Evolutionary conservation across 2,797 vertebrate genomes (phyloP).

Genomic region (Eleutherodactylus coqui): DNA sequence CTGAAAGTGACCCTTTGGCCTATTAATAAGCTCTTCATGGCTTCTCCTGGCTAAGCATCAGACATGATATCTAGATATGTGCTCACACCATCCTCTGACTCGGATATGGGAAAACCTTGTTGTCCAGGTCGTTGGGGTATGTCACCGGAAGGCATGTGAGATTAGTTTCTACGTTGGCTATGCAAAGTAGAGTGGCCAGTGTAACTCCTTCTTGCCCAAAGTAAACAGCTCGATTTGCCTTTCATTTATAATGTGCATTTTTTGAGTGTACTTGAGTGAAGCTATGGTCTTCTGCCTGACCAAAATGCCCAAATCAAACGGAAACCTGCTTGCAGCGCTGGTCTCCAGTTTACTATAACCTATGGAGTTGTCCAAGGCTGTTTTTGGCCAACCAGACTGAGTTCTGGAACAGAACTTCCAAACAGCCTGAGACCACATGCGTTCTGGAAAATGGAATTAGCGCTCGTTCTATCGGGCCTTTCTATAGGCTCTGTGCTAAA

Average conservation of each 20-base stretch:
- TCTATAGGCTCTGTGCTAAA: no score
- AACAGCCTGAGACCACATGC: no score
- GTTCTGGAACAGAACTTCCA: no score
- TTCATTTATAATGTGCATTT: background rate
- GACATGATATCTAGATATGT: background rate
- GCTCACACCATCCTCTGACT: background rate
- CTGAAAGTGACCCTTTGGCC: constrained; percentile 30
- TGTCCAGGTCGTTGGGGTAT: background rate
- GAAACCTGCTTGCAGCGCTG: no score
- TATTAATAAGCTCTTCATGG: constrained; percentile 40
- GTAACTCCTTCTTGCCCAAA: background rate
- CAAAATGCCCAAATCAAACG: no score
- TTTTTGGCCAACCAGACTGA: no score
- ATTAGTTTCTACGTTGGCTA: constrained; percentile 7
- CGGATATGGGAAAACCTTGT: background rate
- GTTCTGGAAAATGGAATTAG: no score
- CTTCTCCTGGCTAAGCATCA: constrained; percentile 28
- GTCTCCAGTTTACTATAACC: no score
- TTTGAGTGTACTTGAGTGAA: no score
- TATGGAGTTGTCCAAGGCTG: no score
- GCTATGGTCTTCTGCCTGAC: no score
- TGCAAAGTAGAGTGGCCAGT: background rate
- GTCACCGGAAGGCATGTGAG: constrained; percentile 3
- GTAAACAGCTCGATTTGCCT: background rate
- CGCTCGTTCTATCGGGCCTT: no score